phyloP scores from a whole-genome alignment of 2,888 invertebrate genomes.

The Iselma pallidipennis region DNA sequence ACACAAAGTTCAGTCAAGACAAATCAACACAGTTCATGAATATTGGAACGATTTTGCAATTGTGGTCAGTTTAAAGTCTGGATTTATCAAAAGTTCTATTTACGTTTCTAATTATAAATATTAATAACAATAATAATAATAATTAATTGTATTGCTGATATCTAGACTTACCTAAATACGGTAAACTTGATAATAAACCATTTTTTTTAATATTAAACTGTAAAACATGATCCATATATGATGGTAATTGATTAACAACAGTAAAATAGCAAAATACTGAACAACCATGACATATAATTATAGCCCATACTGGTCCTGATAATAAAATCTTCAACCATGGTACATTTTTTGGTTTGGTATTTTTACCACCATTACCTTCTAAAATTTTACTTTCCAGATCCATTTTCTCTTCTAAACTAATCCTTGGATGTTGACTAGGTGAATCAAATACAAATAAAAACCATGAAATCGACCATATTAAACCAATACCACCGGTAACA shows the following conservation, averaged over 20 bases:
- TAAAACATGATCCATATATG: constrained; percentile 81
- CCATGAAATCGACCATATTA: constrained; percentile 83
- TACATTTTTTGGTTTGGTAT: constrained; percentile 59
- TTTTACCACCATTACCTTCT: constrained; percentile 43
- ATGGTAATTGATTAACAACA: constrained; percentile 84
- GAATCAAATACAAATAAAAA: constrained; percentile 79
- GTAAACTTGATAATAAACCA: constrained; percentile 80
- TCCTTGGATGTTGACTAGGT: constrained; percentile 81
- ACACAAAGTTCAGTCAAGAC: too few relatives aligned
- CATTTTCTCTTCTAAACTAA: constrained; percentile 69
- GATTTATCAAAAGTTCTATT: not conserved
- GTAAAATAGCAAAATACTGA: constrained; percentile 90
- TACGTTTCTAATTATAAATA: too few relatives aligned
- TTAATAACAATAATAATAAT: too few relatives aligned
- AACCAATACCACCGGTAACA: constrained; percentile 75
- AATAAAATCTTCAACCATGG: constrained; percentile 75
- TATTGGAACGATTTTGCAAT: not conserved
- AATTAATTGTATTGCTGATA: too few relatives aligned
- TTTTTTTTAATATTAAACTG: constrained; percentile 83
- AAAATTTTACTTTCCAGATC: constrained; percentile 72
- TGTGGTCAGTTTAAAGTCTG: not conserved
- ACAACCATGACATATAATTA: constrained; percentile 79
- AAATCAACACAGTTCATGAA: too few relatives aligned
- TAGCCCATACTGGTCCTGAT: constrained; percentile 82
- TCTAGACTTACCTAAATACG: constrained; percentile 74